Evolutionary conservation across 30 jellyfish, hydroid and myxozoan genomes (phyloP), one percentile per base, ranked within the genome.

Genomic region (Hydractinia echinata): DNA sequence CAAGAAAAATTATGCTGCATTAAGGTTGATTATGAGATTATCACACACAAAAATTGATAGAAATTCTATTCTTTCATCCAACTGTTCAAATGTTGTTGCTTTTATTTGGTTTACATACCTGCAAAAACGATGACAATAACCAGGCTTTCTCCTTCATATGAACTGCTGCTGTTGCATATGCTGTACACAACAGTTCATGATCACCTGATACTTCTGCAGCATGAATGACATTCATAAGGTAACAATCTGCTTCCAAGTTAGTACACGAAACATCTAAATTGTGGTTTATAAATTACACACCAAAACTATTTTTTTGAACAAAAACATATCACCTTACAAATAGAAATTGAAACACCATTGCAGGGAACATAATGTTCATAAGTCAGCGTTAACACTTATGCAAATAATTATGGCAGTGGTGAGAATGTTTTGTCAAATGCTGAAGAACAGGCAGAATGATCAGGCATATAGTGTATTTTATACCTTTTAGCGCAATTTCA

Each of bases 191-290:
- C 11, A 66, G 55, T 67, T 80, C 87, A 10, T 80, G 61, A 80
- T 80, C 87, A 11, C 68, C 66, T n/a, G 87, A 80, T 20, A 66
- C 87, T 66, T 80, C 87, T 20, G 87, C 87, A 30, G 87, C 87
- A 61, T 80, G 66, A 8, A 80, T 80, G 6, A 81, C 87, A n/a
- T 80, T 80, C 87, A 80, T 80, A 20, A 80, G 55, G 44, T 80
- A 80, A 80, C 87, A 80, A 15, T 62, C 87, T 8, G 73, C 81
- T 66, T 80, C 87, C 16, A 80, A 9, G 73, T 80, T 21, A 19
- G 84, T 30, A 50, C 87, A 30, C n/a, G 61, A 21, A 10, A 51
- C 16, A 66, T 80, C 87, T 80, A 66, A 21, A 61, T 58, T 58
- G 3, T 58, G 1, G 1, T 58, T 11, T 13, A 58, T 58, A 3